Percentiles rank a stretch among this genome's conserved stretches.
Evolutionary conservation across 2,113 vertebrate species (phyloP).

Genomic region (Notechis scutatus): DNA sequence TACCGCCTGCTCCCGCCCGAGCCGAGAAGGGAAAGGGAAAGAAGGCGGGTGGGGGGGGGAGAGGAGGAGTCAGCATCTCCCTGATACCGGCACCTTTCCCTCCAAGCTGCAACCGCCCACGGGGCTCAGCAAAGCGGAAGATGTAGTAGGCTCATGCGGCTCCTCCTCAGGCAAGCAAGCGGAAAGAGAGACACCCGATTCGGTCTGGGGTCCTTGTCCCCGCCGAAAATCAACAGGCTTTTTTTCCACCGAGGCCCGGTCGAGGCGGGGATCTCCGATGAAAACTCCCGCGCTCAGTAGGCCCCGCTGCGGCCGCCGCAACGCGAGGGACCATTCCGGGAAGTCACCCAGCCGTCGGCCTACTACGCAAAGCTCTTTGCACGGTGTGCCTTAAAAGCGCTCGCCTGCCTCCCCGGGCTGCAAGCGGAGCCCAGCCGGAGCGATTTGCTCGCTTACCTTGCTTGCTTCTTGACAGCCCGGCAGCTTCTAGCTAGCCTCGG

Average conservation of each 20-base stretch:
- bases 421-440: not conserved
- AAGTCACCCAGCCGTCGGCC: not conserved
- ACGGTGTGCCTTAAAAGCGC: fast-evolving
- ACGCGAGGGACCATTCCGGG: fast-evolving
- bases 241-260: not conserved
- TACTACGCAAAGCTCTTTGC: not conserved
- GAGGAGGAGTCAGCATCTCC: not conserved
- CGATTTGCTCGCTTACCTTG: not conserved
- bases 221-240: not conserved
- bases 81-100: not conserved
- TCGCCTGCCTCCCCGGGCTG: not conserved
- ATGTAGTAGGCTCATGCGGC: no score
- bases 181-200: fast-evolving
- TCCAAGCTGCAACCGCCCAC: not conserved
- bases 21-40: not conserved
- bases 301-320: not conserved
- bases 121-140: not conserved
- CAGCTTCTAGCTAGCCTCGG: not conserved
- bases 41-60: not conserved
- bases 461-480: not conserved
- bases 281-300: not conserved
- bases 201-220: not conserved
- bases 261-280: not conserved
- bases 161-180: not conserved
- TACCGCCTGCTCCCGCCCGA: conserved; percentile 14